Conservation (phyloP, 2,797 vertebrate genomes). For the Glossophaga mutica region DNA sequence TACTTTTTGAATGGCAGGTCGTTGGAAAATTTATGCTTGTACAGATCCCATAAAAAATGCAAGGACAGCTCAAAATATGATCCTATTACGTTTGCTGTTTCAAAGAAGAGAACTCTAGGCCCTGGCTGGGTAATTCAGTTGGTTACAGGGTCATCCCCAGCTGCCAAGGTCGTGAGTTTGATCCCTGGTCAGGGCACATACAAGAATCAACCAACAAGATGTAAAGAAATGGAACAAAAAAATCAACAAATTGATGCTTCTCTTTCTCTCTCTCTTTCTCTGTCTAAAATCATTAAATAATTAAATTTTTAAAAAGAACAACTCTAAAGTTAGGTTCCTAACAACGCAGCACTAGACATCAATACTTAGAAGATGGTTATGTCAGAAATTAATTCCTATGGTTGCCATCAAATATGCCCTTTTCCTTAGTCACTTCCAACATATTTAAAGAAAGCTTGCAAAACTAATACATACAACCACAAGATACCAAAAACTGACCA, state of each 20-base stretch:
- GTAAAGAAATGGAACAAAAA: neutral
- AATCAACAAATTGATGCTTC: neutral
- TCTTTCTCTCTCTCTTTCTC: neutral
- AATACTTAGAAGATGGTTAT: neutral
- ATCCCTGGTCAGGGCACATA: neutral
- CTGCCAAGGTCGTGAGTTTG: too few species aligned
- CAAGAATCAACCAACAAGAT: neutral
- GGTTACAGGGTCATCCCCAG: too few species aligned
- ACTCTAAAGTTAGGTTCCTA: neutral
- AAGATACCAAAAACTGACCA: neutral
- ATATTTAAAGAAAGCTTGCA: conserved; percentile 1
- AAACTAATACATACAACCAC: neutral
- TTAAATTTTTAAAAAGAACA: neutral
- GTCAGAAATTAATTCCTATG: neutral
- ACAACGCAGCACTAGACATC: neutral
- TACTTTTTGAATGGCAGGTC: neutral
- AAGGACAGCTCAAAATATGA: neutral
- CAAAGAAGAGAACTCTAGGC: neutral
- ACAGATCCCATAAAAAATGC: neutral
- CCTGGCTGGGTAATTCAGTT: too few species aligned
- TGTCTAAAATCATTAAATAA: neutral
- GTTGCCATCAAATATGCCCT: neutral
- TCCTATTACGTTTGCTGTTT: neutral
- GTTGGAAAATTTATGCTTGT: neutral
- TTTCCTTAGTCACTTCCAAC: neutral